Percentiles rank a stretch among this genome's conserved stretches.
Conservation (phyloP, 2,888 invertebrate genomes). For the Tachina lurida region DNA sequence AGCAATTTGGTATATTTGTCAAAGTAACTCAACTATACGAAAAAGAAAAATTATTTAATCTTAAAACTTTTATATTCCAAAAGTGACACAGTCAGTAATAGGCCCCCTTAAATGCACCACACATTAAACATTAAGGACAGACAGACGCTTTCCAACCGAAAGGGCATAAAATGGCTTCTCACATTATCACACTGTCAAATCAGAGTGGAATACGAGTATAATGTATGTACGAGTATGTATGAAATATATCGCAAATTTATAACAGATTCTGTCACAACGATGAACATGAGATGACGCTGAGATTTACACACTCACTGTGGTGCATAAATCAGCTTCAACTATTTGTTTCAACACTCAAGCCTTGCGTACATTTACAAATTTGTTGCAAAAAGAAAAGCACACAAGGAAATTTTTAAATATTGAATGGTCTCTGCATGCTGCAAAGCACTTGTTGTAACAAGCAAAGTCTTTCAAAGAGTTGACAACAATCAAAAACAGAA, state of each 20-base stretch:
- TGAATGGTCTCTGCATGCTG: background rate
- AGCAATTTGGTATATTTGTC: background rate
- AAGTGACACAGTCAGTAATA: background rate
- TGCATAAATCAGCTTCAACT: slow-evolving; percentile 33
- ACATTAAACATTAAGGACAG: background rate
- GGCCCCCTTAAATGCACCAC: background rate
- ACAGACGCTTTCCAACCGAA: background rate
- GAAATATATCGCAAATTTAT: slow-evolving; percentile 29
- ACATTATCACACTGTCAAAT: slow-evolving; percentile 50
- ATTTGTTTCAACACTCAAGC: slow-evolving; percentile 40
- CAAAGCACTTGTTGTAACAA: background rate
- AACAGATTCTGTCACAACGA: slow-evolving; percentile 30
- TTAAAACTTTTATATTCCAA: slow-evolving; percentile 19
- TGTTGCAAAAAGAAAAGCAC: background rate
- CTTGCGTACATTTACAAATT: slow-evolving; percentile 16
- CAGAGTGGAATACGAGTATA: background rate
- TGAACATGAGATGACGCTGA: slow-evolving; percentile 3
- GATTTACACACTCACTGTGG: slow-evolving; percentile 29
- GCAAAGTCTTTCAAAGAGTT: slow-evolving; percentile 17
- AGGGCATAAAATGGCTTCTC: background rate
- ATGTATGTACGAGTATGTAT: background rate
- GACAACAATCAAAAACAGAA: slow-evolving; percentile 21
- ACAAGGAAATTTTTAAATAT: background rate
- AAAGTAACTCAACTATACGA: background rate
- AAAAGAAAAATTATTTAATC: background rate